Evolutionary conservation across 1,140 invertebrate species (phyloP), one percentile per base, ranked within the genome.

Genomic region (Calliphora vicina): DNA sequence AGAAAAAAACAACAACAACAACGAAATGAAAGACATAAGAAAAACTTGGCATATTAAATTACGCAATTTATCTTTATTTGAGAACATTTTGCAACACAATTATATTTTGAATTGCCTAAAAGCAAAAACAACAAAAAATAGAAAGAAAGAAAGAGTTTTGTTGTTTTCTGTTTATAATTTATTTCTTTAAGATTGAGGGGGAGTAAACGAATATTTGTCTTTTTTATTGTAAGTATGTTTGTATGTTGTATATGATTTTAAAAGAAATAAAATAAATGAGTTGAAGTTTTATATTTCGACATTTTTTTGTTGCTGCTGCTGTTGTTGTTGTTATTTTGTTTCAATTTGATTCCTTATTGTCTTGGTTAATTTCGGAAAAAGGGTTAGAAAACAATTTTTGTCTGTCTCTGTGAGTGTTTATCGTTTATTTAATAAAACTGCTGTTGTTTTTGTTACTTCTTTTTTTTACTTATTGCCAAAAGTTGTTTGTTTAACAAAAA

Each of bases 61-160:
- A 78, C 74, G 35, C 74, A 78, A 78, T 78, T 78, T 78, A 78
- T 78, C 74, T 78, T 78, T 78, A 78, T 78, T 78, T 78, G 74
- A 78, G 74, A 78, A 78, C 73, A 78, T 78, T 78, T 78, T 78
- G 74, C 74, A 78, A 78, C 35, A 78, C 74, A 78, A 78, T 78
- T 78, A 78, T 78, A 78, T 78, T 67, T 78, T 78, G 74, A 78
- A 78, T 78, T 78, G 74, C 42, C 35, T 78, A 78, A 78, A 78
- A 78, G 74, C 35, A 76, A 76, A 35, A 76, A 76, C 50, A 78
- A 78, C 35, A 26, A 78, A 5, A 78, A 42, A 42, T n/a, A 35
- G 29, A 73, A 5, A 27, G 15, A 26, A 76, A 76, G 27, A 76
- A 76, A 76, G 73, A 76, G 73, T 76, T 76, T 76, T 76, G 45